A percentile compares a stretch with the other conserved stretches of the same genome.
Evolutionary conservation across 2,888 invertebrate genomes (phyloP).

Genomic region (Agyllia agylla): DNA sequence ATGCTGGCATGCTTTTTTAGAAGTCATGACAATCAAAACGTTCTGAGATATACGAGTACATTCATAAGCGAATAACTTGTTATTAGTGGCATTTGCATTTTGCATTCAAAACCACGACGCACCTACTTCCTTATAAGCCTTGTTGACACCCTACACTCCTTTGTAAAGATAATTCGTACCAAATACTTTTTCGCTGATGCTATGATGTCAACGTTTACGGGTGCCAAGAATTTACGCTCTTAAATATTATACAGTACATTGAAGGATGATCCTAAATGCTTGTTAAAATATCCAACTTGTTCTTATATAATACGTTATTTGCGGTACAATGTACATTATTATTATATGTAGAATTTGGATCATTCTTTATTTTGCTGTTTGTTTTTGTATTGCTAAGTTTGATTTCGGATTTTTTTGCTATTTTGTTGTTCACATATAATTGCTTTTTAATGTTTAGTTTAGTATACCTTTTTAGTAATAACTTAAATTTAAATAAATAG

Average conservation of each 20-base stretch:
- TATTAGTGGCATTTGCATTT: not conserved
- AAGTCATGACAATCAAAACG: not conserved
- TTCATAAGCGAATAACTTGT: not conserved
- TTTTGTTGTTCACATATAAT: not conserved
- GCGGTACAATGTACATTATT: not conserved
- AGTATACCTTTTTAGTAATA: not conserved
- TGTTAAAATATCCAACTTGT: not conserved
- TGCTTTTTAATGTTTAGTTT: not conserved
- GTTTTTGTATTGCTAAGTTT: conserved; percentile 4
- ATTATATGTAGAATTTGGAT: not conserved
- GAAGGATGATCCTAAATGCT: conserved; percentile 17
- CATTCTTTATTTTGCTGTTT: not conserved
- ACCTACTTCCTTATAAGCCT: not conserved
- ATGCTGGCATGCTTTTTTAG: not conserved
- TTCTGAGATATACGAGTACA: not conserved
- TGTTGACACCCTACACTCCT: not conserved
- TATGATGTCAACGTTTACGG: not conserved
- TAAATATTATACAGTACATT: not conserved
- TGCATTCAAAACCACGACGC: not conserved
- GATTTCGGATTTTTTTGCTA: not conserved
- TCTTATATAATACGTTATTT: not conserved
- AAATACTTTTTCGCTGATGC: conserved; percentile 2
- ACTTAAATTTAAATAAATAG: not conserved
- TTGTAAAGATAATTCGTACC: conserved; percentile 12
- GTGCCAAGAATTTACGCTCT: conserved; percentile 34